Percentiles rank a stretch among this genome's conserved stretches.
Evolutionary conservation across 2,113 vertebrate species (phyloP).

Genomic region (Papio anubis): DNA sequence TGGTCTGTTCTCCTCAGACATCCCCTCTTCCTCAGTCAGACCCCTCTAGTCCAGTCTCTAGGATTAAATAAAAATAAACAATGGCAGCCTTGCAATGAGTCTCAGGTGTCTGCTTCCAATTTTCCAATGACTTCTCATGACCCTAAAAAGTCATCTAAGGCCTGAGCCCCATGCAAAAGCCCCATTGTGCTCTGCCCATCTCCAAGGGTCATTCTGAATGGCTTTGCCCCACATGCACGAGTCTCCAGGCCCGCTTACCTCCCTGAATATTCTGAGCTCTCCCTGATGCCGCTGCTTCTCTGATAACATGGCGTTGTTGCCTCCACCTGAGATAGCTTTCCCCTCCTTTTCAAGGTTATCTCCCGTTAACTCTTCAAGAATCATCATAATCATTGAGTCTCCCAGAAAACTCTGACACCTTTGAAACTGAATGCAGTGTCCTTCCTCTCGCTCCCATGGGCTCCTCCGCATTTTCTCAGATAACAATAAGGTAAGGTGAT

Average conservation of each 20-base stretch:
- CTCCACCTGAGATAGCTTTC: not conserved
- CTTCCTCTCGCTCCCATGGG: not conserved
- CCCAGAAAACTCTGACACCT: not conserved
- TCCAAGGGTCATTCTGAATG: not conserved
- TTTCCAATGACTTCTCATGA: too few relatives aligned
- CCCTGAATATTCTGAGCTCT: not conserved
- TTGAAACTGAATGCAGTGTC: not conserved
- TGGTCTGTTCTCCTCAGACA: accelerated
- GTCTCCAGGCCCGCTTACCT: not conserved
- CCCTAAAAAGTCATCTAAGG: too few relatives aligned
- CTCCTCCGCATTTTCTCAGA: not conserved
- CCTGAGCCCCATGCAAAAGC: not conserved
- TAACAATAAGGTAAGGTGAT: not conserved
- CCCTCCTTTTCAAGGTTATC: not conserved
- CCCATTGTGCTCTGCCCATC: accelerated
- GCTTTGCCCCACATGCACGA: accelerated
- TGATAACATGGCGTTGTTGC: not conserved
- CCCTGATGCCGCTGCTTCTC: not conserved
- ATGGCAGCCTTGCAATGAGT: too few relatives aligned
- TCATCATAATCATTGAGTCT: accelerated
- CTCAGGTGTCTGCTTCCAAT: not conserved
- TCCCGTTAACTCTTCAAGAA: not conserved
- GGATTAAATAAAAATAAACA: not conserved
- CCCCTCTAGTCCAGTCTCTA: not conserved
- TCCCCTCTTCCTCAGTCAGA: not conserved